A percentile compares a stretch with the other conserved stretches of the same genome.
phyloP scores from a whole-genome alignment of 2,888 invertebrate species.

The Argyresthia goedartella region DNA sequence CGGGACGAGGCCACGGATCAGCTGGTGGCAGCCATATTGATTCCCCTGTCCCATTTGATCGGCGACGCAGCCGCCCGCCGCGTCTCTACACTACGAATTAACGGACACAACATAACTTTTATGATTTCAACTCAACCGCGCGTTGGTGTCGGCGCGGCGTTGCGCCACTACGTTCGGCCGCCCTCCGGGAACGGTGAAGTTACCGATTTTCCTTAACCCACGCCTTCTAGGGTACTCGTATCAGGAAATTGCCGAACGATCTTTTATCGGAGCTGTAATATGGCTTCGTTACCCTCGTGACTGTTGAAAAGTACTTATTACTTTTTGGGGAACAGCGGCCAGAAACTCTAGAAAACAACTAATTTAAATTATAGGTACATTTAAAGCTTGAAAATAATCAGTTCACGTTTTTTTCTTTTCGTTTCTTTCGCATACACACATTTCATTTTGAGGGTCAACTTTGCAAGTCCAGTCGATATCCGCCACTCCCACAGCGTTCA shows the following conservation, averaged over 20 bases:
- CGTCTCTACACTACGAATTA: slow-evolving; percentile 45
- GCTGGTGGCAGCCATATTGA: slow-evolving; percentile 71
- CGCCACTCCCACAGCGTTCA: too few species aligned
- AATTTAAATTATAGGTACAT: too few species aligned
- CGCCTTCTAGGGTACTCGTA: neutral
- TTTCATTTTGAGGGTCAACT: too few species aligned
- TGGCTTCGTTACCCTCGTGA: too few species aligned
- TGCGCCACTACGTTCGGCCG: neutral
- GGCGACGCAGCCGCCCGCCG: slow-evolving; percentile 39
- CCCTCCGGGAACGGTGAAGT: neutral
- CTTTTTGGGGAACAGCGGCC: too few species aligned
- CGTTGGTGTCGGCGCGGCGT: neutral
- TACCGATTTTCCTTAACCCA: neutral
- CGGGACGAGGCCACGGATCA: slow-evolving; percentile 40
- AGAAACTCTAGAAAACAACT: too few species aligned
- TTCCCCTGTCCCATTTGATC: slow-evolving; percentile 67
- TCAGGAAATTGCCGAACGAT: neutral
- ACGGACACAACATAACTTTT: slow-evolving; percentile 68
- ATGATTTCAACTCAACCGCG: slow-evolving; percentile 58
- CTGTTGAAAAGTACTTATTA: too few species aligned
- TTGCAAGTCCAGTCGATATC: too few species aligned
- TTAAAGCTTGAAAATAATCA: too few species aligned
- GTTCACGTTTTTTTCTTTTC: too few species aligned
- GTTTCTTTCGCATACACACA: too few species aligned
- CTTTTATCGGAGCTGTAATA: too few species aligned